Base-by-base conservation (phyloP, 2,888 invertebrate species). In the Rambutsinella grinnellia region DNA sequence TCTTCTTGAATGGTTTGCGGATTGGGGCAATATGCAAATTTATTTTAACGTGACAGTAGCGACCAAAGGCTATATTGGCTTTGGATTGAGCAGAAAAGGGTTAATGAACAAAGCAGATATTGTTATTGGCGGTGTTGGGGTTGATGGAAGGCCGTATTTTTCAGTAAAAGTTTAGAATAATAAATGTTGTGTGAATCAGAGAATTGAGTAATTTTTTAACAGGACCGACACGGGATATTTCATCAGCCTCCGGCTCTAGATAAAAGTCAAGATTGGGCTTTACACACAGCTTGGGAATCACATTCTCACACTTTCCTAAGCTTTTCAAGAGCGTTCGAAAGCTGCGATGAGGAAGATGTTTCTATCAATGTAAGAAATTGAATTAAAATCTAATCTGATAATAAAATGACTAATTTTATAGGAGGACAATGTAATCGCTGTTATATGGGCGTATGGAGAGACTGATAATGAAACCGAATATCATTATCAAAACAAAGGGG, bases 361-460 rank as follows among this genome's bases (percentile, higher is more conserved):
- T 13, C 36, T 13, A 36, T 36, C 36, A 36, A 36, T 36, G 36
- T 36, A 36, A 36, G 5, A 36, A 36, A 36, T 36, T 36, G 13
- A 8, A 13, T 36, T 36, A 36, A 36, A 36, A 8, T 36, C 36
- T 36, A 36, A 8, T 36, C 36, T 36, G 13, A 13, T 13, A 36
- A 13, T 36, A 8, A 8, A 36, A 13, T 36, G 5, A 36, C 13
- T 36, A 36, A 13, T 69, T 28, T 28, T 17, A 44, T 8, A 3
- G 6, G 28, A 63, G 60, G 67, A 26, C 17, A 56, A 74, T 10
- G 44, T 27, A 0, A 21, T 47, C 1, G 17, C 23, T 3, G 17
- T 75, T 5, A 26, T 75, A 10, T 75, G 75, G 75, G 54, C 67
- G 5, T 75, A 46, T 49, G 75, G 75, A n/a, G 75, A 67, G 44